Evolutionary conservation across 2,113 vertebrate species (phyloP).

Genomic region (Pedetes capensis): DNA sequence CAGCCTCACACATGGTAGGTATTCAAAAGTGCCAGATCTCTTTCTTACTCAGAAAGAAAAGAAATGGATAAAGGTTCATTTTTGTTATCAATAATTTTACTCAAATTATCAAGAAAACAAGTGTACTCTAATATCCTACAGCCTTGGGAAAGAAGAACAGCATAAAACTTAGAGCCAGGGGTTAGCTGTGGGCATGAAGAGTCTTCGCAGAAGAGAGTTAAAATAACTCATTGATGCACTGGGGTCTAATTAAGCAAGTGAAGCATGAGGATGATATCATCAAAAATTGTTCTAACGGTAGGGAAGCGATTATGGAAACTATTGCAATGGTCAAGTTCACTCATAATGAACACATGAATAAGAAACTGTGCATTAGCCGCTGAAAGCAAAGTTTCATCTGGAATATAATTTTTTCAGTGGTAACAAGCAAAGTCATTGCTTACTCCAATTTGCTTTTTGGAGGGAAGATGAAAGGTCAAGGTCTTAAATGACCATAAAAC

Average conservation of each 20-base stretch:
- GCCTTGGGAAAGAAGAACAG: slow-evolving; percentile 1
- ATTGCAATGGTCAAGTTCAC: slow-evolving; percentile 76
- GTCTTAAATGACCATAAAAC: slow-evolving; percentile 36
- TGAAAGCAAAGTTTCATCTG: slow-evolving; percentile 68
- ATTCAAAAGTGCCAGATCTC: background rate
- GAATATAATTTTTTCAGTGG: slow-evolving; percentile 46
- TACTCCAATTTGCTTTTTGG: slow-evolving; percentile 39
- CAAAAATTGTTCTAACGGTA: slow-evolving; percentile 75
- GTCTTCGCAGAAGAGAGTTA: slow-evolving; percentile 60
- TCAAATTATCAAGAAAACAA: slow-evolving; percentile 41
- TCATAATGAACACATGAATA: slow-evolving; percentile 79
- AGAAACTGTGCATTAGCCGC: slow-evolving; percentile 68
- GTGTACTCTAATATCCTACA: slow-evolving; percentile 2
- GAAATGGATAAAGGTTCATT: background rate
- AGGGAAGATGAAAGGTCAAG: slow-evolving; percentile 53
- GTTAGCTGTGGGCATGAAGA: slow-evolving; percentile 64
- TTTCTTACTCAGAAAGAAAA: background rate
- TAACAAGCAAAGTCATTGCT: slow-evolving; percentile 70
- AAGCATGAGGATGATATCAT: slow-evolving; percentile 78
- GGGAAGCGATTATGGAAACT: slow-evolving; percentile 74
- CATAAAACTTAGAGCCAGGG: slow-evolving; percentile 71
- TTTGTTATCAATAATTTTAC: slow-evolving; percentile 16
- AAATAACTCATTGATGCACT: slow-evolving; percentile 75
- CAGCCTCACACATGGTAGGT: background rate
- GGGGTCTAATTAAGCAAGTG: slow-evolving; percentile 77